Base-by-base conservation (phyloP, 2,797 vertebrate species). In the Pseudochirops corinnae region DNA sequence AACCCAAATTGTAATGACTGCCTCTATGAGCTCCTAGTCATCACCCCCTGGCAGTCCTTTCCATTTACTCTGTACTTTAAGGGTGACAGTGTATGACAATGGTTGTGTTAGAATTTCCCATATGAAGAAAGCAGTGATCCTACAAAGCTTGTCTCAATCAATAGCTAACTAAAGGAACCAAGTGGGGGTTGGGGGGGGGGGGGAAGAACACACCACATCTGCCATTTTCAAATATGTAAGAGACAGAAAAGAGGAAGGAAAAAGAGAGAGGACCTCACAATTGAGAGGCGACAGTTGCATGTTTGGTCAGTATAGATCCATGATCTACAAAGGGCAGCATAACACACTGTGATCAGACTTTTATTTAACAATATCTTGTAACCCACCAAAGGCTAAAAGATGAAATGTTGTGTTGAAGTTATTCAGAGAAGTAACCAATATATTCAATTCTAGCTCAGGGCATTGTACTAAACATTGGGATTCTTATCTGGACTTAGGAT, bases 351-450 rank as follows among this genome's bases (percentile, higher is more conserved):
- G 58, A 16, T 90, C 28, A 90, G 93, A 96, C 55, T 74, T 96
- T 74, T 57, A 95, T 93, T 93, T 74, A 93, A 62, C 92, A 97
- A 90, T 95, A 4, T 14, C 16, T 10, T 56, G 12, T 14, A 94
- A 90, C 31, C 56, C 46, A 62, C 91, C 74, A 91, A 58, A 1
- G 14, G 53, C 57, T 90, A 55, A 95, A 93, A 97, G 93, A 96
- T 24, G 55, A 55, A 96, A 92, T 1, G 1, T 10, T 57, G 5
- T 1, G 1, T 12, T 57, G 5, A 11, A 58, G 26, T 92, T 58
- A n/a, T 91, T 82, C 96, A 97, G 60, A 95, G 14, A 55, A 39
- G 87, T 31, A 93, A 96, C 26, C 93, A 95, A 90, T 91, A 90
- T 91, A 53, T 52, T 93, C 93, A 46, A 96, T 82, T 92, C 74